Percentiles rank a stretch among this genome's conserved stretches.
These are phyloP conservation scores for Arenicola marina DNA, from an alignment of 2,888 invertebrate species.

Conservation along the genomic window DNA sequence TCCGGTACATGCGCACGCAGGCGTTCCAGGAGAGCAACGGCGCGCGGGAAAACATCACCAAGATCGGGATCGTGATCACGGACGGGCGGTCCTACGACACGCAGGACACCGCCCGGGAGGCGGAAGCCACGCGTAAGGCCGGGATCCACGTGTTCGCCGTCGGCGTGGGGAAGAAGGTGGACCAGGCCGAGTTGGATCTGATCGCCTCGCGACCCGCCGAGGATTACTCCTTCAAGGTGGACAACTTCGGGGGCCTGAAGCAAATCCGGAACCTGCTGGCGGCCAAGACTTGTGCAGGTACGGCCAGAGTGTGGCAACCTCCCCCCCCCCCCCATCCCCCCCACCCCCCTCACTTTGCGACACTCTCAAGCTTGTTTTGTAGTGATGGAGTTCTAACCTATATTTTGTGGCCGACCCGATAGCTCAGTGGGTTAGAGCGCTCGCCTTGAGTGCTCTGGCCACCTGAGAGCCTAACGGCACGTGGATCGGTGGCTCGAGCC, in stretches of 20 bases:
- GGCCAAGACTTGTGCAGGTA: slow-evolving; percentile 6
- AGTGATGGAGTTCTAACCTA: no score
- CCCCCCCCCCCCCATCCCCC: no score
- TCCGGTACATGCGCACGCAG: slow-evolving; percentile 21
- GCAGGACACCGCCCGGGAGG: slow-evolving; percentile 34
- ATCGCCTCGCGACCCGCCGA: slow-evolving; percentile 39
- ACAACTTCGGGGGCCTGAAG: slow-evolving; percentile 38
- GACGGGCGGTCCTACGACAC: slow-evolving; percentile 40
- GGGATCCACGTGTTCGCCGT: slow-evolving; percentile 36
- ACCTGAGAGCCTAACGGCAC: no score
- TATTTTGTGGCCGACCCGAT: no score
- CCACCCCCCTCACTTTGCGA: no score
- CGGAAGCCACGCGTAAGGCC: neutral
- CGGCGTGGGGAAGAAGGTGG: slow-evolving; percentile 39
- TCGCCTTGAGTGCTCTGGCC: no score
- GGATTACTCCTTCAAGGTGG: slow-evolving; percentile 35
- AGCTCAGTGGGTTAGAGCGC: no score
- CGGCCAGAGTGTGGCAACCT: no score
- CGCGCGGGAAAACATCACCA: slow-evolving; percentile 15
- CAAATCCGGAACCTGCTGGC: slow-evolving; percentile 35
- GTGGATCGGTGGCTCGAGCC: no score
- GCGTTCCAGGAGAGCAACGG: slow-evolving; percentile 29
- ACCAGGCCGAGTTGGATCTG: slow-evolving; percentile 33
- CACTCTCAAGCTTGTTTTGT: no score
- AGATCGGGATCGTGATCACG: slow-evolving; percentile 41